Base-by-base conservation (phyloP, 92 coral and sea anemone genomes). In the Scolanthus callimorphus region DNA sequence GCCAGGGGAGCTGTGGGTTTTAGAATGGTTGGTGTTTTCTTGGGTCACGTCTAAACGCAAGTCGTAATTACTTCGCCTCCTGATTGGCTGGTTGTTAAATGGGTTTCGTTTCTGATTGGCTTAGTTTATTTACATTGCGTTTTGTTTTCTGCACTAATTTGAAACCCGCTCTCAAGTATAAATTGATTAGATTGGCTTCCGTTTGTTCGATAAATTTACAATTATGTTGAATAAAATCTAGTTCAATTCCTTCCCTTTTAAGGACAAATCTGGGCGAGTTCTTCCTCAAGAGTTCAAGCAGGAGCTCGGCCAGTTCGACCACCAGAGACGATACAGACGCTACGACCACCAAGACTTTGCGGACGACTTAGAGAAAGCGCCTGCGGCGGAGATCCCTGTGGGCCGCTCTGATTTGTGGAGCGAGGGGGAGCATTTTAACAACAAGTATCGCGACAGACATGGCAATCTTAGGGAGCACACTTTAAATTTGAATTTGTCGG, bases 371-470 rank as follows among this genome's bases (percentile, higher is more conserved):
- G 49, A 57, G 0, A 65, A 68, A 27, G 86, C 55, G 0, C 22
- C 12, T n/a, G 71, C 63, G 3, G 70, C 77, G 9, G 59, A 50
- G 27, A 68, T 34, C 37, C 67, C 61, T 30, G 48, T 60, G 2
- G 69, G 53, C 17, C 48, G 57, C 3, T 67, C 62, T 13, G 69
- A 59, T 11, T 85, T 67, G 55, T 92, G 98, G 98, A 69, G 70
- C 53, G 98, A 92, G 6, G 98, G 98, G 3, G 75, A 82, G 6
- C 63, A 59, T 21, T 92, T 92, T 66, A 45, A 87, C 25, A 66
- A 71, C 1, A 63, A 63, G 31, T 84, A 84, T 60, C 71, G 66
- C 45, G 74, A 66, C 30, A 82, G 71, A 38, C 56, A 81, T 56
- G 90, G 90, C 25, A 90, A 77, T 25, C 67, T 84, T 0, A 71